Conservation (phyloP, 2,888 invertebrate species). For the Hirtodrosophila cameraria region DNA sequence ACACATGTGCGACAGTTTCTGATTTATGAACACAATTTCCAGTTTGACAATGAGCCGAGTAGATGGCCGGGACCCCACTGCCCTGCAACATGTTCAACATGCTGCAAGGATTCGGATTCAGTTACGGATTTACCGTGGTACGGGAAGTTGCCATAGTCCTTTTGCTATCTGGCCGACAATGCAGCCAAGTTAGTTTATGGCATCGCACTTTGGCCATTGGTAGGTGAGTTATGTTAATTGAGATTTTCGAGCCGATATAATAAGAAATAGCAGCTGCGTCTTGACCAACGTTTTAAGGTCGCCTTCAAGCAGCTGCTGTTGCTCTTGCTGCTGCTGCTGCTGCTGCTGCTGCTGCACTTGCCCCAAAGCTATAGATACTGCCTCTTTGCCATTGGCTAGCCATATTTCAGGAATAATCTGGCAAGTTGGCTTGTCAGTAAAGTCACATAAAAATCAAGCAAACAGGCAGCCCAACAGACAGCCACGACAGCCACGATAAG, state of each 20-base stretch:
- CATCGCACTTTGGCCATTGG: conserved; percentile 43
- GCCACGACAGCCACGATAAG: conserved; percentile 2
- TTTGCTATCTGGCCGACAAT: conserved; percentile 54
- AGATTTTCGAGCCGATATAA: conserved; percentile 62
- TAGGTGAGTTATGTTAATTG: conserved; percentile 74
- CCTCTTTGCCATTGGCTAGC: conserved; percentile 14
- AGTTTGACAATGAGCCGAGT: conserved; percentile 70
- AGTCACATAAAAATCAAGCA: conserved; percentile 52
- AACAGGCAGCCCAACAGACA: background rate
- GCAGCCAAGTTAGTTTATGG: conserved; percentile 61
- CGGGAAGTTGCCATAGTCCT: conserved; percentile 24
- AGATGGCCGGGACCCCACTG: conserved; percentile 6
- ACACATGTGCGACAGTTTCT: conserved; percentile 76
- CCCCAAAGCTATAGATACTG: conserved; percentile 20
- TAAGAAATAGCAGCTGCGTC: conserved; percentile 44
- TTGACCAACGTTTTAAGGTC: conserved; percentile 20
- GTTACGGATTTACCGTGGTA: conserved; percentile 10
- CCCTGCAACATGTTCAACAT: background rate
- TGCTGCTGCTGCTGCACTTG: conserved; percentile 4
- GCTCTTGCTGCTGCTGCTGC: conserved; percentile 25
- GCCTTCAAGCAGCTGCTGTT: conserved; percentile 5
- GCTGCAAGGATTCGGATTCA: conserved; percentile 7
- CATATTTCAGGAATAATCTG: conserved; percentile 57
- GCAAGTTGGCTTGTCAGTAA: conserved; percentile 9
- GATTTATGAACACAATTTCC: conserved; percentile 79